Base-by-base conservation (phyloP, 2,113 vertebrate genomes). In the Apteryx owenii region DNA sequence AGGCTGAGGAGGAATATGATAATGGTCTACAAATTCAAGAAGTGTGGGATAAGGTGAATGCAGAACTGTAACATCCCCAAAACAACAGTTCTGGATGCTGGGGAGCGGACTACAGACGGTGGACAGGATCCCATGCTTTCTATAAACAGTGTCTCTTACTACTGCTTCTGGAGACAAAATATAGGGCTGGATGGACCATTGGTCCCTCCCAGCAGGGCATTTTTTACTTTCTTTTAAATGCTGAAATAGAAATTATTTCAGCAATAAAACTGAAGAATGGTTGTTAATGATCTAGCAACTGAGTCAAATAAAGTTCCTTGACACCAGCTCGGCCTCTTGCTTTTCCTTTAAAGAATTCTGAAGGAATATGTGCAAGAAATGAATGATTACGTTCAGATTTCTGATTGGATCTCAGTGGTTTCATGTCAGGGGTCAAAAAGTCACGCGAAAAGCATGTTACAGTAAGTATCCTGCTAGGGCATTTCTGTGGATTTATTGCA, bases 401-500 rank as follows among this genome's bases (percentile, higher is more conserved):
- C 60, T 75, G 26, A 26, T 56, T 70, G 13, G 25, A 75, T 81
- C 7, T 6, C 33, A 62, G 22, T 75, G 23, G 22, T 86, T 92
- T 85, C 51, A 25, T 28, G 38, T 25, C 9, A 77, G 28, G 28
- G 12, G 40, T 93, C 60, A 78, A 94, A 91, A 92, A 22, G 21
- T 11, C 38, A 54, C 12, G 17, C 33, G 33, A 66, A 95, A 94
- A 89, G 10, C 12, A 36, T 3, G 3, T 33, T 51, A 73, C 12
- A 62, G 4, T 69, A 83, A 87, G 4, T 38, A 46, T 42, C 28
- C 29, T 56, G 10, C 18, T 73, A 64, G 22, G 5, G 5, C 12
- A 71, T 68, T 92, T 75, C 14, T 60, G 31, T 81, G 28, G 56
- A 90, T 88, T 88, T 89, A 85, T 90, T 86, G 28, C n/a, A 73